Base-by-base conservation (phyloP, 1,140 invertebrate species). In the Bicyclus anynana region DNA sequence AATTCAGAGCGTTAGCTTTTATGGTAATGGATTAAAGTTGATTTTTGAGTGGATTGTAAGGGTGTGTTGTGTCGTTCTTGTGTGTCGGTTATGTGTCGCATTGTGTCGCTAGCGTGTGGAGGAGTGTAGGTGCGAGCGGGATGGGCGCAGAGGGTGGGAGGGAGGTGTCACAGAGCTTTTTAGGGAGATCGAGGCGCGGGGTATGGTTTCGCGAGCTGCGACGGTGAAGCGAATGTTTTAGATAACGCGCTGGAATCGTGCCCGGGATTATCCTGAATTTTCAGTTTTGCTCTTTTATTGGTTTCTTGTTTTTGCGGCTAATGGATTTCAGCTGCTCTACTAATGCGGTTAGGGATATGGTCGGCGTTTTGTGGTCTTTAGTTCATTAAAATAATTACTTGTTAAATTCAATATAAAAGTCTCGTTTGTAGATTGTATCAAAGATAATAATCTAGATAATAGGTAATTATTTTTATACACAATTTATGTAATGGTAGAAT, bases 101-200 rank as follows among this genome's bases (percentile, higher is more conserved):
- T 76, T 77, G 72, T 84, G 80, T 83, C 80, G 79, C 67, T 72
- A 62, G 52, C 61, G 68, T 59, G 65, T 67, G 67, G 68, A 66
- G 57, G 65, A 64, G 71, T 66, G 66, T 60, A 61, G 37, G 82
- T 80, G 78, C 66, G 82, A 84, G 79, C 33, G 69, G 64, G 84
- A 85, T 67, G 62, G 69, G 52, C 53, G 72, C 60, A 67, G 72
- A 16, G 37, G 37, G 68, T 78, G 67, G 65, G 78, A n/a, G 72
- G 17, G 37, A 14, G 77, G 80, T 79, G 82, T 85, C 82, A 84
- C 81, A 79, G 13, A 74, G 72, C 69, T 78, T 78, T 83, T 83
- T 79, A 81, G 76, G 79, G 74, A 74, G 67, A 65, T 59, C 62
- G 65, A 55, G 62, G 64, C 50, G 66, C 44, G 49, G 21, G 55